Conservation (phyloP, 2,888 invertebrate genomes). For the Acleris cristana region DNA sequence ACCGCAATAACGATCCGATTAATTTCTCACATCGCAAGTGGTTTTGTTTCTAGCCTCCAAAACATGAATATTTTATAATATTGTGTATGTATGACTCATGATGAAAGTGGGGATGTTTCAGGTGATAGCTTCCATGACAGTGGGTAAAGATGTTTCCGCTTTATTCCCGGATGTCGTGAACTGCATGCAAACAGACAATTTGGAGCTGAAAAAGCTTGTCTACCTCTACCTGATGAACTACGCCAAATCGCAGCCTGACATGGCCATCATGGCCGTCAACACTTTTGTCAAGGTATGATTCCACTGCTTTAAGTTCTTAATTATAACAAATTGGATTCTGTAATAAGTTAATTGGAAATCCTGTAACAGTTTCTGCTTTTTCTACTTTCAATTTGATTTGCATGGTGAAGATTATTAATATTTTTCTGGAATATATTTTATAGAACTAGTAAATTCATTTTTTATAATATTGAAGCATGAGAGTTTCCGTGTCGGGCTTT, state of each 20-base stretch:
- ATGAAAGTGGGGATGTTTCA: constrained; percentile 58
- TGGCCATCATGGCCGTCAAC: constrained; percentile 99
- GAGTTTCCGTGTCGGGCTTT: constrained; percentile 40
- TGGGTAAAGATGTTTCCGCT: constrained; percentile 99
- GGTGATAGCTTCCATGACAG: constrained; percentile 99
- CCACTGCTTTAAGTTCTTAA: constrained; percentile 4
- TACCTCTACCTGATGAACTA: constrained; percentile 99
- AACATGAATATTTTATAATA: not conserved
- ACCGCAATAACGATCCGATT: too few species aligned
- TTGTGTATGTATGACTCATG: not conserved
- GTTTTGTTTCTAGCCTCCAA: not conserved
- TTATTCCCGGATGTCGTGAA: constrained; percentile 99
- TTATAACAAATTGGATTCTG: constrained; percentile 20
- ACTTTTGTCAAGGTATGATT: constrained; percentile 97
- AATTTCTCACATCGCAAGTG: too few species aligned
- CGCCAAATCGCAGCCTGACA: constrained; percentile 99
- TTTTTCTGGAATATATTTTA: constrained; percentile 29
- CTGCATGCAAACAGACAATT: constrained; percentile 99
- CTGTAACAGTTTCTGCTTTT: constrained; percentile 37
- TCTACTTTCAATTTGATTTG: constrained; percentile 41
- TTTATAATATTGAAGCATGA: constrained; percentile 46
- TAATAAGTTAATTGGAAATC: constrained; percentile 31
- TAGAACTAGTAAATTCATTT: constrained; percentile 35
- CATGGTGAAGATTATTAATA: constrained; percentile 39
- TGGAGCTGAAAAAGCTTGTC: constrained; percentile 99